phyloP scores from a whole-genome alignment of 2,797 vertebrate genomes.

The Anguilla obscura region DNA sequence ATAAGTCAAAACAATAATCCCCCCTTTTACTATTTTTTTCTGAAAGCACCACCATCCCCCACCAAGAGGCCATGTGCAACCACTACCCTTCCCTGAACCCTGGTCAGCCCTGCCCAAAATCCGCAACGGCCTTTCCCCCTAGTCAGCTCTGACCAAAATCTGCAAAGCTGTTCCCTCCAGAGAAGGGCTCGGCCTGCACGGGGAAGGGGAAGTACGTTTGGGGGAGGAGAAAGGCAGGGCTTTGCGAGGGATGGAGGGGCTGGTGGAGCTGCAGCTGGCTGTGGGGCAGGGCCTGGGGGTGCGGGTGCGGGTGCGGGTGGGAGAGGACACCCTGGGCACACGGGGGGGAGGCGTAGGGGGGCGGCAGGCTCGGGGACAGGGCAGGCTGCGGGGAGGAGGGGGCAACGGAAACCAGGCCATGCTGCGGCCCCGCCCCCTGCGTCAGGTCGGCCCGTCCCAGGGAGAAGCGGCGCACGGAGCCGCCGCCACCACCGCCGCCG shows the following conservation, averaged over 20 bases:
- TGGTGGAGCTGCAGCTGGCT: constrained; percentile 10
- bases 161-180: constrained; percentile 79
- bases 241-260: constrained; percentile 62
- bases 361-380: constrained; percentile 69
- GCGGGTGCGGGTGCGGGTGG: constrained; percentile 48
- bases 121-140: constrained; percentile 69
- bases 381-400: constrained; percentile 66
- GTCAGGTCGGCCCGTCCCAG: constrained; percentile 57
- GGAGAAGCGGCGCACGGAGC: constrained; percentile 84
- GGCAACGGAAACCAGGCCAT: constrained; percentile 65
- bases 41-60: not conserved
- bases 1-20: not conserved
- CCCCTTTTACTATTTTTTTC: not conserved
- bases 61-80: not conserved
- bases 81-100: not conserved
- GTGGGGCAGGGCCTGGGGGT: constrained; percentile 46
- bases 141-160: constrained; percentile 88
- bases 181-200: constrained; percentile 79
- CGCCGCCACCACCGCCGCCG: constrained; percentile 57
- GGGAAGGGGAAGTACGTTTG: constrained; percentile 86
- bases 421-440: constrained; percentile 66
- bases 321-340: constrained; percentile 66
- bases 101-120: constrained; percentile 82
- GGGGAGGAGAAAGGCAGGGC: constrained; percentile 79
- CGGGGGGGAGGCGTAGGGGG: constrained; percentile 71